A percentile compares a stretch with the other conserved stretches of the same genome.
phyloP scores from a whole-genome alignment of 1,140 invertebrate genomes.

The Tenebrio molitor region DNA sequence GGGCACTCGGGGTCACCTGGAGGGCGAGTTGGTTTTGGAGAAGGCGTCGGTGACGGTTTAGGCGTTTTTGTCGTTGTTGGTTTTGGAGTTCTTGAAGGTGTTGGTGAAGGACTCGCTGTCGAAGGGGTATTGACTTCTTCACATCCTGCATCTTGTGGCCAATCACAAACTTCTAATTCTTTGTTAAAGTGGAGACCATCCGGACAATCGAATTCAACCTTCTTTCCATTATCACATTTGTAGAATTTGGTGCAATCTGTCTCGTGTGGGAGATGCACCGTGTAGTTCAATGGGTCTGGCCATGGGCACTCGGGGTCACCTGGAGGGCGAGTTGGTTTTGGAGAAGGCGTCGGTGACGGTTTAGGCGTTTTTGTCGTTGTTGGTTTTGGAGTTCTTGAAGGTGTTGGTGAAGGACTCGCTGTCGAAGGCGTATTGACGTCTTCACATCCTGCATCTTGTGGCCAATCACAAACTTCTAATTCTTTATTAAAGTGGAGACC shows the following conservation, averaged over 20 bases:
- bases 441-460: conserved; percentile 23
- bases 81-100: conserved; percentile 48
- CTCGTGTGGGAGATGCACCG: conserved; percentile 67
- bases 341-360: conserved; percentile 16
- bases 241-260: conserved; percentile 70
- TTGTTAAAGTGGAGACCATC: conserved; percentile 69
- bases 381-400: too few species aligned
- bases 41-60: background rate
- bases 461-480: conserved; percentile 56
- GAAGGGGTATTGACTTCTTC: background rate
- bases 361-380: too few species aligned
- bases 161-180: conserved; percentile 56
- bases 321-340: background rate
- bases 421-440: background rate
- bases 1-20: background rate
- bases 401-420: too few species aligned
- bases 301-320: background rate
- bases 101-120: conserved; percentile 45
- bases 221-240: conserved; percentile 69
- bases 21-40: background rate
- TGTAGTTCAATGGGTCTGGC: conserved; percentile 23
- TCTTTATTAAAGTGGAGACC: conserved; percentile 69
- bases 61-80: conserved; percentile 1
- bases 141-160: conserved; percentile 33
- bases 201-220: conserved; percentile 68